Base-by-base conservation (phyloP, 1,140 invertebrate species). In the Polyergus mexicanus region DNA sequence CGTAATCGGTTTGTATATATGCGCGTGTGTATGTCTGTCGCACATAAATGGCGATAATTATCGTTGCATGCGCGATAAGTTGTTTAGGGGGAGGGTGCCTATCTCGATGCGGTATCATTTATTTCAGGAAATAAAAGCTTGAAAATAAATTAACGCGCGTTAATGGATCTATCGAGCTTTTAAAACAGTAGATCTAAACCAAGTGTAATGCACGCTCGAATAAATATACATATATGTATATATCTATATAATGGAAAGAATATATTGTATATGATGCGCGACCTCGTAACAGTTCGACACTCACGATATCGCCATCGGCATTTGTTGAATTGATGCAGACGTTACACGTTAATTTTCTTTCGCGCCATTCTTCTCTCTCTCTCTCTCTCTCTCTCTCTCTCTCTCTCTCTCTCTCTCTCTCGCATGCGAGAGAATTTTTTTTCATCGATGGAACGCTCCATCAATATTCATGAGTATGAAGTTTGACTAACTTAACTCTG, bases 41-140 rank as follows among this genome's bases (percentile, higher is more conserved):
- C 5, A 47, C 44, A 19, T 51, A 51, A 51, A 51, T 51, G 51
- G 25, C 51, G 72, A 86, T 89, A 86, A 89, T 89, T 89, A 86
- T 89, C 75, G 65, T 65, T 77, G 75, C 69, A 68, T 68, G 71
- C 51, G 75, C 62, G 83, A 89, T 83, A 86, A 89, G 72, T 88
- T 76, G 60, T 22, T 51, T 51, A 35, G 47, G 69, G 47, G 47
- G 69, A 58, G 35, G 35, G n/a, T 58, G 28, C 47, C 76, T 41
- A 51, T 32, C 66, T 32, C 66, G n/a, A n/a, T 19, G 32, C 8
- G 38, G 38, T 72, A 28, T 83, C 78, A 72, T 83, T 83, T 83
- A 72, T 74, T 44, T 38, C 38, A 41, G 51, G 56, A 72, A 60
- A 83, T 83, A 60, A 69, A 62, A 47, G 56, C 54, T 72, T 69